phyloP scores from a whole-genome alignment of 2,888 invertebrate genomes.

The Drosophila suboccidentalis region DNA sequence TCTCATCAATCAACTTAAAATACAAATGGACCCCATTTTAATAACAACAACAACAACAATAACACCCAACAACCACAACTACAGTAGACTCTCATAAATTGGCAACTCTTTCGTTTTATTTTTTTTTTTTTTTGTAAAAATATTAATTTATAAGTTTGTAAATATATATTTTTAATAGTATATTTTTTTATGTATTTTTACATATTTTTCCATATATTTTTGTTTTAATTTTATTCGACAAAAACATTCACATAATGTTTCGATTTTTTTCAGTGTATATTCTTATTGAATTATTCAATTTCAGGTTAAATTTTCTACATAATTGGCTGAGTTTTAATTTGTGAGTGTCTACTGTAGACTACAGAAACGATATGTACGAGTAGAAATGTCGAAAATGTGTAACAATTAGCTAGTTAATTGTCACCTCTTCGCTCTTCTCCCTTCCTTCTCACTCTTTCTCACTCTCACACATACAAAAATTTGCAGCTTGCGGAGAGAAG shows the following conservation, averaged over 20 bases:
- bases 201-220: no score
- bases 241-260: no score
- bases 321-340: not conserved
- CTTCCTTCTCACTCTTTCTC: not conserved
- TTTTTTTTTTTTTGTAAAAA: no score
- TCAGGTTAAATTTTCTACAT: not conserved
- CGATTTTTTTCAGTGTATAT: not conserved
- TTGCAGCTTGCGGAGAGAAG: not conserved
- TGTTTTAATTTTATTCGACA: no score
- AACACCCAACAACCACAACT: not conserved
- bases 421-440: not conserved
- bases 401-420: conserved; percentile 10
- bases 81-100: not conserved
- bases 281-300: not conserved
- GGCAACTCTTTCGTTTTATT: not conserved
- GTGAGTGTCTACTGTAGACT: not conserved
- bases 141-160: no score
- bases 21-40: conserved; percentile 23
- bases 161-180: no score
- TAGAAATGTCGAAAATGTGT: not conserved
- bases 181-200: no score
- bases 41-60: conserved; percentile 22
- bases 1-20: conserved; percentile 51
- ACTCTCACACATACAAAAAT: not conserved
- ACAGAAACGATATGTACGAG: no score